Percentiles rank a stretch among this genome's conserved stretches.
Conservation (phyloP, 1,140 invertebrate genomes). For the Scylla paramamosain region DNA sequence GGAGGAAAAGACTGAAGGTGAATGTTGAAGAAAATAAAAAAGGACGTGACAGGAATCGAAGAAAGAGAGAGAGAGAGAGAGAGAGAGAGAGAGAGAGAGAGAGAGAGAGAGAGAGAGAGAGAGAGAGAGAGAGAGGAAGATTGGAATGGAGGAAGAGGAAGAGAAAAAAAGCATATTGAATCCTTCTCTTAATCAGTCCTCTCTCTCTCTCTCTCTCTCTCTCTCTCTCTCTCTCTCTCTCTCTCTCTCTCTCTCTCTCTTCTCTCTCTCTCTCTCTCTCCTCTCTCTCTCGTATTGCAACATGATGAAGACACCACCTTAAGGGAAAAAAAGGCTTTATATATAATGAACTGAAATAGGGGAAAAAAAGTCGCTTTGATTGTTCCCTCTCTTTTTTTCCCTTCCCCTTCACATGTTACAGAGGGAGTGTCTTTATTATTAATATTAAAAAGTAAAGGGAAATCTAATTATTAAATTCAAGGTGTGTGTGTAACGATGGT, state of each 20-base stretch:
- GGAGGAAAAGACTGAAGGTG: neutral
- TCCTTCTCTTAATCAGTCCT: neutral
- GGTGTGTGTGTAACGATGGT: too few species aligned
- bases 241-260: neutral
- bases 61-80: neutral
- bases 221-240: conserved; percentile 36
- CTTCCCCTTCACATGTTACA: neutral
- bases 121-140: conserved; percentile 34
- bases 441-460: too few species aligned
- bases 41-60: neutral
- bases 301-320: too few species aligned
- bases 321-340: too few species aligned
- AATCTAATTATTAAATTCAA: too few species aligned
- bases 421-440: too few species aligned
- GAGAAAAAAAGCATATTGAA: too few species aligned
- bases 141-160: neutral
- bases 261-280: conserved; percentile 36
- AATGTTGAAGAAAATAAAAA: neutral
- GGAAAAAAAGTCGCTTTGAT: too few species aligned
- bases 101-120: conserved; percentile 27
- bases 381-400: neutral
- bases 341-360: too few species aligned
- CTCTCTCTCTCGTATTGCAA: neutral
- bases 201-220: conserved; percentile 24
- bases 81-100: conserved; percentile 21